Conservation (phyloP, 1,140 invertebrate species). For the Pachyrhynchus sulphureomaculatus region DNA sequence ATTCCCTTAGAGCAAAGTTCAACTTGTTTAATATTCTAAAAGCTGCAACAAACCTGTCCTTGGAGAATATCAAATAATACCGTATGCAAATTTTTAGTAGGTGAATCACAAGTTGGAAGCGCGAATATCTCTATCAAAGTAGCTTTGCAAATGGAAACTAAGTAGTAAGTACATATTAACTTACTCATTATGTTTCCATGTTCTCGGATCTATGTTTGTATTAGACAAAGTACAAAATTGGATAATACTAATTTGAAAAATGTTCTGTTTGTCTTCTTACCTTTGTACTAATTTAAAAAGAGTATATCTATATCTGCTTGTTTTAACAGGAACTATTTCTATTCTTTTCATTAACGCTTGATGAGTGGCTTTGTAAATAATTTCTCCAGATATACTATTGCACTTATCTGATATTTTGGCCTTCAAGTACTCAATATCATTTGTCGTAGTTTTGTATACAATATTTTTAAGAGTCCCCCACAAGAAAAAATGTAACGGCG, state of each 20-base stretch:
- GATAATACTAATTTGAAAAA: conserved; percentile 12
- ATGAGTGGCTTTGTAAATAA: too few species aligned
- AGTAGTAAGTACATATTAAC: conserved; percentile 28
- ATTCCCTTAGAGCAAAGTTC: conserved; percentile 12
- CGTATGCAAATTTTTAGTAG: conserved; percentile 33
- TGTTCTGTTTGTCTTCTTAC: too few species aligned
- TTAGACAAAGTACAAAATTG: not conserved
- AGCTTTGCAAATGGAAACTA: conserved; percentile 28
- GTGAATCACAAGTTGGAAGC: conserved; percentile 25
- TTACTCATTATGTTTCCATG: conserved; percentile 20
- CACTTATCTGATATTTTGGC: too few species aligned
- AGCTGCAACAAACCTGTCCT: conserved; percentile 26
- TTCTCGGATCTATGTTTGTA: conserved; percentile 2
- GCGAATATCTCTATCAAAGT: conserved; percentile 27
- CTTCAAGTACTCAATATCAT: too few species aligned
- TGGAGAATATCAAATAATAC: conserved; percentile 33
- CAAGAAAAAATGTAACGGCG: too few species aligned
- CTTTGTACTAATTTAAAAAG: too few species aligned
- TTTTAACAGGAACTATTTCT: too few species aligned
- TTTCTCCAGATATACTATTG: too few species aligned
- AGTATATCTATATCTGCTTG: too few species aligned
- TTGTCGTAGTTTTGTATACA: too few species aligned
- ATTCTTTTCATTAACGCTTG: too few species aligned
- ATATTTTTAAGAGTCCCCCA: too few species aligned
- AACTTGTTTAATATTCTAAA: conserved; percentile 30